phyloP scores from a whole-genome alignment of 2,888 invertebrate species.

The Phragmatobia fuliginosa region DNA sequence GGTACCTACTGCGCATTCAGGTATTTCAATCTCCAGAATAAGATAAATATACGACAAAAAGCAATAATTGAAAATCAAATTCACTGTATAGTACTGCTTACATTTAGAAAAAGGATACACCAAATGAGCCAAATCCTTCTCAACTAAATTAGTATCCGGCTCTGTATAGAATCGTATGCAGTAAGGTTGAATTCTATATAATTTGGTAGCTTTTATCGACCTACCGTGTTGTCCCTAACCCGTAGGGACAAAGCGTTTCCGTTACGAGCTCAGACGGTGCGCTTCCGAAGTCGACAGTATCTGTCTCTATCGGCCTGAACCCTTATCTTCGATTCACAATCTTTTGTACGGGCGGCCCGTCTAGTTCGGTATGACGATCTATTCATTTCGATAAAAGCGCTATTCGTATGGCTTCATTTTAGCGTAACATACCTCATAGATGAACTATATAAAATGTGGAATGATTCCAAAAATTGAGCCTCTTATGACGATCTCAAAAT shows the following conservation, averaged over 20 bases:
- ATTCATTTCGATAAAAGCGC: constrained; percentile 46
- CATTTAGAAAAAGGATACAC: constrained; percentile 33
- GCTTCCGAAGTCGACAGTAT: constrained; percentile 67
- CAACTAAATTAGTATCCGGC: constrained; percentile 48
- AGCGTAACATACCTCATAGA: constrained; percentile 25
- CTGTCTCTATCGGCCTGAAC: constrained; percentile 55
- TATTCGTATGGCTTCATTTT: constrained; percentile 41
- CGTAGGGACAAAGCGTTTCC: constrained; percentile 73
- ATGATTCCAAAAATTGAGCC: background rate
- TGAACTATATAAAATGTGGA: constrained; percentile 11
- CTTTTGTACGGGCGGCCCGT: constrained; percentile 49
- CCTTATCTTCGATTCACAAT: constrained; percentile 56
- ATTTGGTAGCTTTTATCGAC: constrained; percentile 51
- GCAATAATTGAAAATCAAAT: constrained; percentile 13
- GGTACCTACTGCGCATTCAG: background rate
- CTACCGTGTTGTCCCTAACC: constrained; percentile 53
- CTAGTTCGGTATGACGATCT: constrained; percentile 50
- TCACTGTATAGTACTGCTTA: constrained; percentile 2
- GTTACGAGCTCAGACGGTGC: constrained; percentile 61
- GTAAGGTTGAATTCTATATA: constrained; percentile 53
- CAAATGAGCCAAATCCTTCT: constrained; percentile 39
- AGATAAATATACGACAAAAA: background rate
- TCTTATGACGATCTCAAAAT: background rate
- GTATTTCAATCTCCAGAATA: background rate
- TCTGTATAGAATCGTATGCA: constrained; percentile 43